Percentiles rank a stretch among this genome's conserved stretches.
Evolutionary conservation across 2,888 invertebrate species (phyloP).

Genomic region (Lasioglossum villosulum): DNA sequence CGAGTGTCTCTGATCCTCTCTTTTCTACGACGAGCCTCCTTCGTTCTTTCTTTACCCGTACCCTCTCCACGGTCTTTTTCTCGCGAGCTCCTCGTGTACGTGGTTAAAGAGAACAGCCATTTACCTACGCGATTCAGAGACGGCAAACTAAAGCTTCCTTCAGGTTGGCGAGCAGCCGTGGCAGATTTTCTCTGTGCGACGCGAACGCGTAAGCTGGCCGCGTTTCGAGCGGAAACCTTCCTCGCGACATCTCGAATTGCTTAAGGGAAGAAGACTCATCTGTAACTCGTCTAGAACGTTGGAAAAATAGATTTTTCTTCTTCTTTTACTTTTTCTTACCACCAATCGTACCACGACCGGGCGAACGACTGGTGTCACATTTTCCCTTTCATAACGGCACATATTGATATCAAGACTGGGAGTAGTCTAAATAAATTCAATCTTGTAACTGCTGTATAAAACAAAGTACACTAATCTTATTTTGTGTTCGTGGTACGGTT

Average conservation of each 20-base stretch:
- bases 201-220: conserved; percentile 34
- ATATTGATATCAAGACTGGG: too few relatives aligned
- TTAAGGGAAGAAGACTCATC: neutral
- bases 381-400: too few relatives aligned
- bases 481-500: too few relatives aligned
- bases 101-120: conserved; percentile 65
- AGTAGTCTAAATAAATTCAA: too few relatives aligned
- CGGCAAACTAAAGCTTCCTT: conserved; percentile 59
- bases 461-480: too few relatives aligned
- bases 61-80: neutral
- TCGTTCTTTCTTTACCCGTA: conserved; percentile 42
- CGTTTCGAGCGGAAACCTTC: conserved; percentile 3
- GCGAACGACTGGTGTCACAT: too few relatives aligned
- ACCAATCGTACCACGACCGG: too few relatives aligned
- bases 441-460: too few relatives aligned
- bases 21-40: conserved; percentile 59
- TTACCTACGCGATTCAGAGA: conserved; percentile 63
- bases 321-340: too few relatives aligned
- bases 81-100: conserved; percentile 28
- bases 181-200: conserved; percentile 27
- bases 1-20: conserved; percentile 55
- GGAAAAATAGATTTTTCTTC: too few relatives aligned
- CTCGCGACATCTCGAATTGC: neutral
- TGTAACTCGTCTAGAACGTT: neutral
- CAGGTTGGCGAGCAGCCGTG: conserved; percentile 3